Evolutionary conservation across 2,888 invertebrate species (phyloP), one percentile per base, ranked within the genome.

Genomic region (Cactoblastis cactorum): DNA sequence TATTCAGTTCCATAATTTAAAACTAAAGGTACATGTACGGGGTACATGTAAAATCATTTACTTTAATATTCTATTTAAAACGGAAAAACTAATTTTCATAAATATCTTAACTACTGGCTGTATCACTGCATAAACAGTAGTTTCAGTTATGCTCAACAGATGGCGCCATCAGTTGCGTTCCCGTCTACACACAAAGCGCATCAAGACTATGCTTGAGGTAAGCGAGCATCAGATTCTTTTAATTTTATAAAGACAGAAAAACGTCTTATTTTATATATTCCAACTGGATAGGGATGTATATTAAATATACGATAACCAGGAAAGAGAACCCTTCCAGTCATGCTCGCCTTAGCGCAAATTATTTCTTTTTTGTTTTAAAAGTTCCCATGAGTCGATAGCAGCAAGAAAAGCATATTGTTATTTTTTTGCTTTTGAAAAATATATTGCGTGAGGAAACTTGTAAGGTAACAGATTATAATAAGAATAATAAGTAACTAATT

Each of bases 261-360:
- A n/a, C n/a, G 8, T 28, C 22, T 9, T 28, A 28, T 28, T 28
- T 9, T 6, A 1, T 28, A 28, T 28, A 28, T 28, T 6, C 3
- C 28, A 9, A 9, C 9, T 9, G 3, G 5, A 22, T 28, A 28
- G 28, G 9, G 8, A 6, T 28, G 28, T 1, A 9, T 28, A 34
- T 3, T 32, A 32, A 11, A 11, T 34, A 2, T 22, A 39, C 6
- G 34, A 46, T 3, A 35, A 8, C 19, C 9, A 47, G 22, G 34
- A 14, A 35, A 14, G 19, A 47, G 22, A 47, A 47, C 46, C 46
- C 46, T 24, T 22, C 34, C 38, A 41, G 47, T 33, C 46, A 47
- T 34, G 46, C 46, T 47, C 37, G 35, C 46, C 19, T 47, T 47
- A 47, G 35, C 35, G 46, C 22, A 47, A 47, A 14, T 14, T 22